Conservation (phyloP, 2,797 vertebrate genomes). For the Schizopygopsis pylzovi region DNA sequence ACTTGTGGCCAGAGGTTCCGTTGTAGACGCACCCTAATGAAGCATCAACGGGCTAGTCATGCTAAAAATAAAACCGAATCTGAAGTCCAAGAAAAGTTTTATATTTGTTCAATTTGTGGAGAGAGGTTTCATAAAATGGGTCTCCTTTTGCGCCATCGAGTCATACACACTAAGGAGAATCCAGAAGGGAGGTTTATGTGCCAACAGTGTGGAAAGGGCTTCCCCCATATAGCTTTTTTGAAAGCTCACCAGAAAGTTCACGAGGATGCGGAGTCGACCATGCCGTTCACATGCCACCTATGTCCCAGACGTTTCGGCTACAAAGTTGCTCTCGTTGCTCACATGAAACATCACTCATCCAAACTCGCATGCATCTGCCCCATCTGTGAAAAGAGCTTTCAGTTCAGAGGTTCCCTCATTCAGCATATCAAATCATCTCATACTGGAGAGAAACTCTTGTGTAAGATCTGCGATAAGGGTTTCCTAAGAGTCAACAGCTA, state of each 20-base stretch:
- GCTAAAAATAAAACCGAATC: not conserved
- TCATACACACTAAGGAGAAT: constrained; percentile 1
- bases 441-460: constrained; percentile 59
- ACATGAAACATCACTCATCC: constrained; percentile 64
- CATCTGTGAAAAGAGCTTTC: constrained; percentile 60
- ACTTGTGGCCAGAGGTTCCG: constrained; percentile 44
- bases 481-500: constrained; percentile 60
- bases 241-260: constrained; percentile 55
- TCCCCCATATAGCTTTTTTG: constrained; percentile 8
- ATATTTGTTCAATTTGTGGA: not conserved
- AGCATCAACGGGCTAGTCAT: constrained; percentile 30
- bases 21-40: constrained; percentile 32
- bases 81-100: constrained; percentile 11
- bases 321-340: constrained; percentile 61
- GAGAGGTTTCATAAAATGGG: constrained; percentile 25
- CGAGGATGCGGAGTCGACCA: constrained; percentile 38
- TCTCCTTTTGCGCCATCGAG: constrained; percentile 35
- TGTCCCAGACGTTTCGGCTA: constrained; percentile 62
- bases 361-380: constrained; percentile 59
- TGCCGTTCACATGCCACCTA: constrained; percentile 56
- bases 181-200: not conserved
- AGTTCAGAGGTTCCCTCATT: constrained; percentile 45
- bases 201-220: constrained; percentile 39
- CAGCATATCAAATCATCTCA: constrained; percentile 65
- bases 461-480: constrained; percentile 60